Base-by-base conservation (phyloP, 1,140 invertebrate species). In the Neuroterus valhalla region DNA sequence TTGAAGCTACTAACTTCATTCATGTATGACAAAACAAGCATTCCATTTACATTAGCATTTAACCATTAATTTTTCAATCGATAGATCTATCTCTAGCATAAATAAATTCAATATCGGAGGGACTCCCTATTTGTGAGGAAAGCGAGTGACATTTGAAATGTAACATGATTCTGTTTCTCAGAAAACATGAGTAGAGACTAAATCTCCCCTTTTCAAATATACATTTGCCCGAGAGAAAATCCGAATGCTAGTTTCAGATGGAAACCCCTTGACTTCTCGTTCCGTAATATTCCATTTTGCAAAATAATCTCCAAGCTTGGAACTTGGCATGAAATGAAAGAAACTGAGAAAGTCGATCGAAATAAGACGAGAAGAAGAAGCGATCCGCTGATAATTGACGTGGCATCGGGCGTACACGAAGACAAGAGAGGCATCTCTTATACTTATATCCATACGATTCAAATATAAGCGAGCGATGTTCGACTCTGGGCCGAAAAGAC, bases 401-500 rank as follows among this genome's bases (percentile, higher is more conserved):
- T 79, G 76, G 76, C 76, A 82, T 80, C 76, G 78, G 70, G 75
- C 79, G 79, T 81, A 72, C 66, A 81, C 74, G 79, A 75, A 10
- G n/a, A n/a, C n/a, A n/a, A 31, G 23, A 31, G 80, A 67, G 80
- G 77, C 76, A 79, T 82, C 78, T 79, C 21, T 62, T 52, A 52
- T 50, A 50, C 10, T 19, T 79, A 78, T 82, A 79, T 82, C 76
- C 78, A 79, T 81, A 81, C 76, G 78, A 81, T 81, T 81, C 79
- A 76, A 81, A 81, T 81, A 81, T 80, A 82, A 78, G 71, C 80
- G 62, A 82, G 76, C 76, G 75, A 80, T 80, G 78, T 82, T 82
- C 78, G 81, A 78, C 72, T 74, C 48, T 71, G 72, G 67, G 55
- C 80, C 80, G 80, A 81, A 87, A 88, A 89, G 87, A 89, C 87